These are phyloP conservation scores for Halcyon leucocephala DNA, from an alignment of 2,797 vertebrate genomes.

Conservation along the genomic window DNA sequence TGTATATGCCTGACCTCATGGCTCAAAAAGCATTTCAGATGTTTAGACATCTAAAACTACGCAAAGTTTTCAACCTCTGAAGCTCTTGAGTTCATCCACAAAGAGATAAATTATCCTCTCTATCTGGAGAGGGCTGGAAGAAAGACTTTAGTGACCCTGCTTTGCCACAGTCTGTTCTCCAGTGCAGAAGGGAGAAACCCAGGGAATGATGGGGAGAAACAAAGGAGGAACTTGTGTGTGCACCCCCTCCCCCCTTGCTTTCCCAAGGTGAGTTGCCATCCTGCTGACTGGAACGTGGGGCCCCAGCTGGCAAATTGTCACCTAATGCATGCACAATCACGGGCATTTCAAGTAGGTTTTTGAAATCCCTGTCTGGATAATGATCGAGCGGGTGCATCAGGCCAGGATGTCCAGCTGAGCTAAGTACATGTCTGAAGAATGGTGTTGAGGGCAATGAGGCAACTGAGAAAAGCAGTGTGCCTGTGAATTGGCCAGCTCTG, in stretches of 20 bases:
- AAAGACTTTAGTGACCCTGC: neutral
- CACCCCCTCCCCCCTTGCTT: neutral
- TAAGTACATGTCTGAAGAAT: neutral
- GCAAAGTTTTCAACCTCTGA: neutral
- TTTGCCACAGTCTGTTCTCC: neutral
- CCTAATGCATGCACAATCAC: neutral
- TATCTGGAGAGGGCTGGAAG: neutral
- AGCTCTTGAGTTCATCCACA: neutral
- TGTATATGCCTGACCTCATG: neutral
- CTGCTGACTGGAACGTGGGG: neutral
- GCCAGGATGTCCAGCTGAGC: constrained; percentile 1
- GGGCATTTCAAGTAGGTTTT: constrained; percentile 16
- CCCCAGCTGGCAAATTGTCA: constrained; percentile 31
- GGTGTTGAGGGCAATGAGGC: neutral
- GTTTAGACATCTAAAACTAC: neutral
- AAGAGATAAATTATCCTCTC: neutral
- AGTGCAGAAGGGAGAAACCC: neutral
- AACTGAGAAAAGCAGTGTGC: accelerated
- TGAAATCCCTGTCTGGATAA: constrained; percentile 29
- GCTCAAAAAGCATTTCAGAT: neutral
- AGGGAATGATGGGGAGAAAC: neutral
- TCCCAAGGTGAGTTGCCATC: neutral
- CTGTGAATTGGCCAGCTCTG: accelerated
- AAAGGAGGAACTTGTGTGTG: neutral
- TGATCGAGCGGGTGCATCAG: neutral